These are phyloP conservation scores for Lacerta agilis DNA, from an alignment of 2,797 vertebrate species.

Conservation along the genomic window DNA sequence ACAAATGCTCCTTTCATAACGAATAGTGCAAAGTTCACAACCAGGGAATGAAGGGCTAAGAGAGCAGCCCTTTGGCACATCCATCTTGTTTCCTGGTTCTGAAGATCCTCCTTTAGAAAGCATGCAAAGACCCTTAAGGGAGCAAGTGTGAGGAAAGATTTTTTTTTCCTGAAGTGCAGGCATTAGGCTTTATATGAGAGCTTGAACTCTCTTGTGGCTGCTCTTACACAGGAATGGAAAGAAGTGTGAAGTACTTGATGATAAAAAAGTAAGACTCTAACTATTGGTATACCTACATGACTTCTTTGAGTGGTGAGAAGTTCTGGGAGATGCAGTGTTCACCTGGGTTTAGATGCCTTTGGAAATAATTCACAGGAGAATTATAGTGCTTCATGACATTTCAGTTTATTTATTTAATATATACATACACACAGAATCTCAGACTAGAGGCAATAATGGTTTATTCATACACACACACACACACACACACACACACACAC, in stretches of 20 bases:
- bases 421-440: too few species aligned
- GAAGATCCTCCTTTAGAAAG: background rate
- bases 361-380: background rate
- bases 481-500: too few species aligned
- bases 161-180: background rate
- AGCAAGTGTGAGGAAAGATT: background rate
- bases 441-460: too few species aligned
- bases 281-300: background rate
- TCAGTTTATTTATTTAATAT: too few species aligned
- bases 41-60: background rate
- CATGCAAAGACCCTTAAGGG: background rate
- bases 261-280: background rate
- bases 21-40: background rate
- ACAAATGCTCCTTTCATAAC: background rate
- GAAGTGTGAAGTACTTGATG: background rate
- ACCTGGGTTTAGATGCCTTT: background rate
- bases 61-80: background rate
- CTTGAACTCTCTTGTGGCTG: background rate
- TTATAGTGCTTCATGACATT: too few species aligned
- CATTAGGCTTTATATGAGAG: background rate
- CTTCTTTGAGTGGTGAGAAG: background rate
- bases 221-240: background rate
- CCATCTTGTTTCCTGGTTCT: background rate
- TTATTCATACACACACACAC: too few species aligned
- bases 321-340: background rate